These are phyloP conservation scores for Cheirogaleus major DNA, from an alignment of 2,797 vertebrate genomes.

Conservation along the genomic window DNA sequence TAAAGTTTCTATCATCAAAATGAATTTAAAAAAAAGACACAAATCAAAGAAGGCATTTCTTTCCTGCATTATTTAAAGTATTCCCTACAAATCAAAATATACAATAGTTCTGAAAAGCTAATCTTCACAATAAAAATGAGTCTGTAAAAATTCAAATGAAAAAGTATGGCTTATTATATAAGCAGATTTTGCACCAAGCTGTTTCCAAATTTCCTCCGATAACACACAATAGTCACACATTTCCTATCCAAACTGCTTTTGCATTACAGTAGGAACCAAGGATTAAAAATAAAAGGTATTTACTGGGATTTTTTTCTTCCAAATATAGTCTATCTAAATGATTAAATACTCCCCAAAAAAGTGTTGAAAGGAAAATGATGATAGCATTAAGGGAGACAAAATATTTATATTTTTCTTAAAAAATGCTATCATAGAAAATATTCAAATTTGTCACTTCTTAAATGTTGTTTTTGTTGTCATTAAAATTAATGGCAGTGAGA, in stretches of 20 bases:
- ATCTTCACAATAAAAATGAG: conserved; percentile 29
- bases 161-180: neutral
- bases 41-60: conserved; percentile 29
- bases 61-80: conserved; percentile 49
- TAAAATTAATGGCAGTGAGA: neutral
- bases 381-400: neutral
- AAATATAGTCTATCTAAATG: neutral
- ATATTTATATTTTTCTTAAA: neutral
- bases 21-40: neutral
- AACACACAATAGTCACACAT: conserved; percentile 53
- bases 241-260: conserved; percentile 46
- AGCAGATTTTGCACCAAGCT: conserved; percentile 54
- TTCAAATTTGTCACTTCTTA: neutral
- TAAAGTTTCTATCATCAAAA: conserved; percentile 25
- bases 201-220: conserved; percentile 29
- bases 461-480: neutral
- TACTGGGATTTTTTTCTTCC: neutral
- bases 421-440: neutral
- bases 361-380: neutral
- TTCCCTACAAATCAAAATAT: conserved; percentile 37
- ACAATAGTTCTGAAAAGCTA: neutral
- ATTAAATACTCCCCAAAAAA: neutral
- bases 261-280: neutral
- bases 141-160: conserved; percentile 31
- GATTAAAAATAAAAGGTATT: neutral